These are phyloP conservation scores for Glareola pratincola DNA, from an alignment of 2,113 vertebrate species.

Conservation along the genomic window DNA sequence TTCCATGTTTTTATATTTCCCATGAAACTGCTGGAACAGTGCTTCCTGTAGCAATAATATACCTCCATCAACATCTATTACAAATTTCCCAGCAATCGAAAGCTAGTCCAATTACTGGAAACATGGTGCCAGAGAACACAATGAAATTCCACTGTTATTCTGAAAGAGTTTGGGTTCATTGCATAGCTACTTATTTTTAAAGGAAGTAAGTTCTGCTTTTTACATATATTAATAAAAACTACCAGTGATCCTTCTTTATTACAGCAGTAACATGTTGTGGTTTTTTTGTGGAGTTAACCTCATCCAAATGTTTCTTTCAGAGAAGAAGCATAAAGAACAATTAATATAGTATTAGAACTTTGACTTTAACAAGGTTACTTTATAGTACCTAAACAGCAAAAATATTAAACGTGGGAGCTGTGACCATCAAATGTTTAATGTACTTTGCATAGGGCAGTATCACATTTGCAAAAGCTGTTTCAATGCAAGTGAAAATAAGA, in stretches of 20 bases:
- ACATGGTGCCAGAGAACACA: background rate
- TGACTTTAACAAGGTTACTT: background rate
- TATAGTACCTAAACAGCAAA: background rate
- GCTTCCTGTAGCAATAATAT: background rate
- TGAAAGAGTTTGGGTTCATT: background rate
- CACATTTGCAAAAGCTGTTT: background rate
- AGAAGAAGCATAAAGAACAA: background rate
- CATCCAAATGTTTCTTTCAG: background rate
- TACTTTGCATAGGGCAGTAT: background rate
- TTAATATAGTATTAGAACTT: background rate
- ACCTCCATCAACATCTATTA: background rate
- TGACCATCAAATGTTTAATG: background rate
- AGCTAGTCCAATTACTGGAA: background rate
- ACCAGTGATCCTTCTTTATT: background rate
- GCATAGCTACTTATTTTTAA: background rate
- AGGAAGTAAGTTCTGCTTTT: background rate
- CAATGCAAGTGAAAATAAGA: background rate
- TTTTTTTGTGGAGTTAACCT: background rate
- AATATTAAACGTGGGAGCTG: background rate
- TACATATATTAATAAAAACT: background rate
- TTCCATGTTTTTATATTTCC: background rate
- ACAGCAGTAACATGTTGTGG: background rate
- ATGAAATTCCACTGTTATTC: background rate
- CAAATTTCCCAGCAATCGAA: background rate
- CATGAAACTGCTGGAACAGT: background rate